Conservation (phyloP, 92 coral and sea anemone species). For the Nematostella vectensis region DNA sequence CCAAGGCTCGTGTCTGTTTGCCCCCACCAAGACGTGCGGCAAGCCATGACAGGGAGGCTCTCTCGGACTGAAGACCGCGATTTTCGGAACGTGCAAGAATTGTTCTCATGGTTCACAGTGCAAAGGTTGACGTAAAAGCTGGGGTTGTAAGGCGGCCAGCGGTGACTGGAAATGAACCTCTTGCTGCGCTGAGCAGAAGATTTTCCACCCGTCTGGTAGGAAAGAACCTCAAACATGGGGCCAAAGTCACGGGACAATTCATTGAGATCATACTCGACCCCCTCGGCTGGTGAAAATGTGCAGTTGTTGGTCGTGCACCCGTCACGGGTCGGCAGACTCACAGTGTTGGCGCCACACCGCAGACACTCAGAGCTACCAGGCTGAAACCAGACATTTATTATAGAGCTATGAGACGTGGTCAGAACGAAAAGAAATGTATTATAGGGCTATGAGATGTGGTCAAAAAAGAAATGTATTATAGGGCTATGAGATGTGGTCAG, state of each 20-base stretch:
- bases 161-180: not conserved
- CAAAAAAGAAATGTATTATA: too few relatives aligned
- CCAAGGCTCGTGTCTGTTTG: conserved; percentile 39
- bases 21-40: conserved; percentile 51
- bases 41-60: conserved; percentile 67
- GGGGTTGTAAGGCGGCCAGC: conserved; percentile 33
- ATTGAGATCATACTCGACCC: conserved; percentile 45
- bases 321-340: conserved; percentile 28
- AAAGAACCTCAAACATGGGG: conserved; percentile 54
- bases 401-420: not conserved
- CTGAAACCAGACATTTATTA: too few relatives aligned
- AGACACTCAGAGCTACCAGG: conserved; percentile 58
- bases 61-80: not conserved
- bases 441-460: too few relatives aligned
- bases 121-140: conserved; percentile 48
- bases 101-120: conserved; percentile 61
- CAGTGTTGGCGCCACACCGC: conserved; percentile 51
- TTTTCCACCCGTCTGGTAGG: conserved; percentile 27
- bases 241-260: conserved; percentile 58
- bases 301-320: conserved; percentile 52
- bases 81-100: conserved; percentile 35
- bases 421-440: too few relatives aligned
- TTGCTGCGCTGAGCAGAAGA: not conserved
- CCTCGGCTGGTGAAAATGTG: conserved; percentile 20
- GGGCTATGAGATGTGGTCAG: too few relatives aligned